Conservation (phyloP, 2,797 vertebrate species). For the Sphenodon punctatus region DNA sequence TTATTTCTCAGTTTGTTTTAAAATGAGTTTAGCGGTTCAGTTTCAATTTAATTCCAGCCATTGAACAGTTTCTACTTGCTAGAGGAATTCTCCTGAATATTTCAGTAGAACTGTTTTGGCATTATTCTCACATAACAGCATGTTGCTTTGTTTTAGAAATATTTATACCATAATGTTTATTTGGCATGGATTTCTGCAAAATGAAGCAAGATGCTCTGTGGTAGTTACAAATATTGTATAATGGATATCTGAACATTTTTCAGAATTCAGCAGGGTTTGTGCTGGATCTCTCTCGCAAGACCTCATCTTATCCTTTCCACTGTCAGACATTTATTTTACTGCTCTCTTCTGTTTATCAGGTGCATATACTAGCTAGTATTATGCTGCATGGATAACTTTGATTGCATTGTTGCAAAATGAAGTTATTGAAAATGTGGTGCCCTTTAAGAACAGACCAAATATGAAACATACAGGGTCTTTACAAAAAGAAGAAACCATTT, state of each 20-base stretch:
- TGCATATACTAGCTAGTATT: not conserved
- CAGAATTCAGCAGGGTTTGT: not conserved
- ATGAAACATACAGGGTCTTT: too few relatives aligned
- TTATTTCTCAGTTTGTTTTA: constrained; percentile 34
- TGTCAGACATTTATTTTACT: not conserved
- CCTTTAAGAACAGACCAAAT: not conserved
- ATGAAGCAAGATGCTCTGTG: constrained; percentile 30
- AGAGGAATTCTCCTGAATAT: constrained; percentile 17
- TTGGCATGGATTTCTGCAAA: constrained; percentile 19
- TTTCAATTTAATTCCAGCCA: constrained; percentile 34
- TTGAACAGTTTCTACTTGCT: constrained; percentile 18
- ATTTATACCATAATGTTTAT: constrained; percentile 43
- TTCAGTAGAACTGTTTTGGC: constrained; percentile 5
- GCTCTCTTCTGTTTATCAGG: not conserved
- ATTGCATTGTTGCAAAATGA: not conserved
- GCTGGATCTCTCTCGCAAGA: not conserved
- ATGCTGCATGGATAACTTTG: not conserved
- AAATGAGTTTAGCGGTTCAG: constrained; percentile 40
- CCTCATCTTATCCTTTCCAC: not conserved
- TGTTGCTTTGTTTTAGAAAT: constrained; percentile 36
- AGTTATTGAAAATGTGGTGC: not conserved
- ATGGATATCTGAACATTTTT: constrained; percentile 23
- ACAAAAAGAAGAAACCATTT: too few relatives aligned
- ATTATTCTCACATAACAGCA: constrained; percentile 23
- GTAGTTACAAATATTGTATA: constrained; percentile 43